Percentiles rank a stretch among this genome's conserved stretches.
Evolutionary conservation across 2,113 vertebrate genomes (phyloP).

Genomic region (Ranitomeya imitator): DNA sequence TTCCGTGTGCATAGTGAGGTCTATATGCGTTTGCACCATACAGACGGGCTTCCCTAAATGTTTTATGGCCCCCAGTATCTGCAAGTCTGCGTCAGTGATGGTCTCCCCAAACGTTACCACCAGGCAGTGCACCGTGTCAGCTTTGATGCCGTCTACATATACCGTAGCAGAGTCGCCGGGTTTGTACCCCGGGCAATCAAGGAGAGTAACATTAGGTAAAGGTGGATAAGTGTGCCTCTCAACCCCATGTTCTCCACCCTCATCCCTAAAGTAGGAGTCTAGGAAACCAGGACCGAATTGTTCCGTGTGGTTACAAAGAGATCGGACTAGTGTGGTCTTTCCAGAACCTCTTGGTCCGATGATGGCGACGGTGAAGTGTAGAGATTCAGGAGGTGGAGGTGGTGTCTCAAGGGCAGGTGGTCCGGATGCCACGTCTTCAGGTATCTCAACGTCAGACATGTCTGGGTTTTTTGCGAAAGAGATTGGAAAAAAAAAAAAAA

Average conservation of each 20-base stretch:
- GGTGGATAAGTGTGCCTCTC: conserved; percentile 13
- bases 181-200: conserved; percentile 47
- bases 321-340: conserved; percentile 41
- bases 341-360: conserved; percentile 47
- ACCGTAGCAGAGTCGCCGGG: background rate
- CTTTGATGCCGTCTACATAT: conserved; percentile 48
- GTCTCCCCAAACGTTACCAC: conserved; percentile 29
- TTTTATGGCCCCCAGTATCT: conserved; percentile 45
- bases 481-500: background rate
- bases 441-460: conserved; percentile 10
- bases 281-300: background rate
- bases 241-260: background rate
- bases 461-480: conserved; percentile 3
- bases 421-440: background rate
- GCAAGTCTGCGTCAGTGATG: background rate
- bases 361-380: conserved; percentile 47
- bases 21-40: conserved; percentile 54
- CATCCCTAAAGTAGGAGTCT: conserved; percentile 47
- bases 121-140: conserved; percentile 21
- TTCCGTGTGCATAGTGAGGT: conserved; percentile 56
- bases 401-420: background rate
- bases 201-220: conserved; percentile 49
- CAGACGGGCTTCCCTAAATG: conserved; percentile 24
- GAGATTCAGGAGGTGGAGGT: background rate
- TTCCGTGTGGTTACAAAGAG: conserved; percentile 34